Evolutionary conservation across 2,797 vertebrate genomes (phyloP).

Genomic region (Crenuchus spilurus): DNA sequence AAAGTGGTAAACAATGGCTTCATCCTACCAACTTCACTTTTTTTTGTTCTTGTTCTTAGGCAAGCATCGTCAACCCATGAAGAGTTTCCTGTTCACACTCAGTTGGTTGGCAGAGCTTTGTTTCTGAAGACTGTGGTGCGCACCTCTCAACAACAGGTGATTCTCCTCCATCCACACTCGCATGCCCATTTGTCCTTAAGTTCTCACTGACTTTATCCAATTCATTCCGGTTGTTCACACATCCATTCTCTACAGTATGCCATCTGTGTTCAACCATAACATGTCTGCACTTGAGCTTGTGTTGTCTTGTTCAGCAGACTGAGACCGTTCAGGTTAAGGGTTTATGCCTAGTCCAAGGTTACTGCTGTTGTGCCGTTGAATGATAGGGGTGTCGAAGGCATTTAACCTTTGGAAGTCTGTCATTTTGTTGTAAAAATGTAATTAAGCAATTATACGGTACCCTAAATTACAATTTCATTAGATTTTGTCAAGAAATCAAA

Average conservation of each 20-base stretch:
- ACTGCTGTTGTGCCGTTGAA: neutral
- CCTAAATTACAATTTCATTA: too few species aligned
- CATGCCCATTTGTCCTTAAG: neutral
- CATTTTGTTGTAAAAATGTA: too few species aligned
- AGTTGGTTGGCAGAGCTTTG: neutral
- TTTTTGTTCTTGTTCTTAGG: neutral
- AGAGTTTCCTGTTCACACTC: neutral
- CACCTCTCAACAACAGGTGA: constrained; percentile 24
- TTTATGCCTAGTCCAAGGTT: neutral
- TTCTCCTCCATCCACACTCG: neutral
- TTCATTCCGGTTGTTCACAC: constrained; percentile 1
- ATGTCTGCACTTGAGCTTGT: neutral
- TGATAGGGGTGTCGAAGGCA: neutral
- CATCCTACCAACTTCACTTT: neutral
- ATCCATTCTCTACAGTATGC: neutral
- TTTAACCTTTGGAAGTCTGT: neutral
- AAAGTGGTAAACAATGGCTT: neutral
- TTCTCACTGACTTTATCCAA: neutral
- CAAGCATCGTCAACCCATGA: neutral
- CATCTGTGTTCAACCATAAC: neutral
- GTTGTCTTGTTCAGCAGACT: constrained; percentile 14
- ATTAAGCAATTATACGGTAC: too few species aligned
- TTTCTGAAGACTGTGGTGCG: constrained; percentile 1
- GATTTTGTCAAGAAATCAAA: too few species aligned
- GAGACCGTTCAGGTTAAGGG: neutral